Evolutionary conservation across 1,140 invertebrate genomes (phyloP).

Genomic region (Helicorthomorpha holstii): DNA sequence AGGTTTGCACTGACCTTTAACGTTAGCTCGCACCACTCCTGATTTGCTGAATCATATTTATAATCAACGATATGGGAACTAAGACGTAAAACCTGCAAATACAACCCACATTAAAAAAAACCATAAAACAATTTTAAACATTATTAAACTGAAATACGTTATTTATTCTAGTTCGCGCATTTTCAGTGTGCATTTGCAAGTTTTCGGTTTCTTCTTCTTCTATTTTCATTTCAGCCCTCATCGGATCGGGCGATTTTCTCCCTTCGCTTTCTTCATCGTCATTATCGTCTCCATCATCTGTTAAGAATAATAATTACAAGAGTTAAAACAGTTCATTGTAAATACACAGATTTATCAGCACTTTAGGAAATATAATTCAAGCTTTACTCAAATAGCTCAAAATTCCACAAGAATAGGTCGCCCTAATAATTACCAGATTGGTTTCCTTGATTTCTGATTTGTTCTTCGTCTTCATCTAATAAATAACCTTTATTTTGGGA

Average conservation of each 20-base stretch:
- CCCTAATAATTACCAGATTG: background rate
- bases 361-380: too few relatives aligned
- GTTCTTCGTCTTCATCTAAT: constrained; percentile 64
- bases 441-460: constrained; percentile 35
- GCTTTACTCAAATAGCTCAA: too few relatives aligned
- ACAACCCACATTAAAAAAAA: too few relatives aligned
- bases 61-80: constrained; percentile 32
- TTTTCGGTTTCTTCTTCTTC: constrained; percentile 24
- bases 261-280: constrained; percentile 18
- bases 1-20: constrained; percentile 29
- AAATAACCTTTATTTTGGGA: constrained; percentile 41
- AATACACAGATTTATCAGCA: too few relatives aligned
- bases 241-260: constrained; percentile 14
- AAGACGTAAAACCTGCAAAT: background rate
- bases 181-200: constrained; percentile 3
- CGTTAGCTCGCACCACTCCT: constrained; percentile 55
- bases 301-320: too few relatives aligned
- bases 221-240: constrained; percentile 22
- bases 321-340: too few relatives aligned
- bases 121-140: too few relatives aligned
- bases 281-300: constrained; percentile 31
- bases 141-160: background rate
- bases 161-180: constrained; percentile 6
- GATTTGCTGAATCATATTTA: constrained; percentile 47
- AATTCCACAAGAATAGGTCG: too few relatives aligned